Evolutionary conservation across 2,113 vertebrate genomes (phyloP).

Genomic region (Silurus glanis): DNA sequence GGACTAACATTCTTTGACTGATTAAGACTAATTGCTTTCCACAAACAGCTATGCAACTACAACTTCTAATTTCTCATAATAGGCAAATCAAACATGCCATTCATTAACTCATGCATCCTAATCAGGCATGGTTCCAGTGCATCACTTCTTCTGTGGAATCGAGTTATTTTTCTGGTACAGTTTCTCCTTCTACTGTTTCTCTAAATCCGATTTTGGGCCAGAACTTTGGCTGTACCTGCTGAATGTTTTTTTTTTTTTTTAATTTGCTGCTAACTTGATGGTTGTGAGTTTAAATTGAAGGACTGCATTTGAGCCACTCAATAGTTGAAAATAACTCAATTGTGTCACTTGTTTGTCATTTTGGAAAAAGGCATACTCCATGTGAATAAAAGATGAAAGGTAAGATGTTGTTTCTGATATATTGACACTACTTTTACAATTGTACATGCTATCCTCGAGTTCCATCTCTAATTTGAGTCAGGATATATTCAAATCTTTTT

Average conservation of each 20-base stretch:
- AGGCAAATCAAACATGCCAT: conserved; percentile 36
- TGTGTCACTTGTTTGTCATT: conserved; percentile 1
- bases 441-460: background rate
- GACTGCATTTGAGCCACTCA: background rate
- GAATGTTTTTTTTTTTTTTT: background rate
- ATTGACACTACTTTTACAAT: background rate
- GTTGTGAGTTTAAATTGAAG: background rate
- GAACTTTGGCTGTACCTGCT: background rate
- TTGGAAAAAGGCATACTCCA: background rate
- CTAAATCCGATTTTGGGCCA: background rate
- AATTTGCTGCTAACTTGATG: background rate
- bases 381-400: background rate
- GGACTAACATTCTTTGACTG: conserved; percentile 33
- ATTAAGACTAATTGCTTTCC: conserved; percentile 49
- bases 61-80: conserved; percentile 38
- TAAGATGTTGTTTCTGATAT: background rate
- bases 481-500: background rate
- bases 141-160: background rate
- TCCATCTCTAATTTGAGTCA: background rate
- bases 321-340: background rate
- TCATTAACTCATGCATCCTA: conserved; percentile 24
- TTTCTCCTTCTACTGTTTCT: background rate
- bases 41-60: conserved; percentile 37
- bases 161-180: no score
- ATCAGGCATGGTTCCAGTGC: conserved; percentile 14